Evolutionary conservation across 1,140 invertebrate species (phyloP), one percentile per base, ranked within the genome.

Genomic region (Drosophila arizonae): DNA sequence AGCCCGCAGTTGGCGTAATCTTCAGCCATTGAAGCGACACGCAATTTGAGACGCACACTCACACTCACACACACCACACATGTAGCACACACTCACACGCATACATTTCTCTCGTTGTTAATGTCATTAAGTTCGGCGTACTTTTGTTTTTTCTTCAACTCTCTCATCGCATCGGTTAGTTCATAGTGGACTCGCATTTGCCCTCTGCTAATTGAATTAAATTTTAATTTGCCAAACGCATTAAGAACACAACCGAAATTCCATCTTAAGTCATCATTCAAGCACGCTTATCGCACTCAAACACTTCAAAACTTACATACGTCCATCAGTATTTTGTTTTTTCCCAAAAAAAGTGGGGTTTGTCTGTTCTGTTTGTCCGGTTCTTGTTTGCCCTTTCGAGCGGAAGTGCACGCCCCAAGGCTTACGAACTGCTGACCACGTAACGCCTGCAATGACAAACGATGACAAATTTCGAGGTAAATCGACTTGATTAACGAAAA

Each of bases 151-250:
- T 54, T 15, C 24, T 10, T 43, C 26, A 21, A 36, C 50, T 52
- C 21, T 24, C 36, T 39, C 36, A 39, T 39, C 36, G 36, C 41
- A 9, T 9, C 28, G 56, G 21, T 41, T 30, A 33, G 28, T 50
- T 69, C 56, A 58, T 58, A 46, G 28, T 70, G 41, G 26, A 15
- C 43, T 63, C 50, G 60, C 15, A 26, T 51, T 60, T 61, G 30
- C 33, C 52, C 43, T 11, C 5, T 26, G 67, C 69, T 87, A 88
- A 87, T 87, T 87, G 79, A 87, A 88, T 87, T 87, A 82, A 88
- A 48, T 77, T 81, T 86, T 86, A 82, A 88, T 86, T 87, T 79
- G 73, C 62, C 51, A 71, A 76, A 70, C 55, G 63, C 76, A 87
- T 82, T 87, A 82, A 74, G 63, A 67, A 66, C 24, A n/a, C 21